Evolutionary conservation across 2,888 invertebrate species (phyloP).

Genomic region (Agonopterix heracliana): DNA sequence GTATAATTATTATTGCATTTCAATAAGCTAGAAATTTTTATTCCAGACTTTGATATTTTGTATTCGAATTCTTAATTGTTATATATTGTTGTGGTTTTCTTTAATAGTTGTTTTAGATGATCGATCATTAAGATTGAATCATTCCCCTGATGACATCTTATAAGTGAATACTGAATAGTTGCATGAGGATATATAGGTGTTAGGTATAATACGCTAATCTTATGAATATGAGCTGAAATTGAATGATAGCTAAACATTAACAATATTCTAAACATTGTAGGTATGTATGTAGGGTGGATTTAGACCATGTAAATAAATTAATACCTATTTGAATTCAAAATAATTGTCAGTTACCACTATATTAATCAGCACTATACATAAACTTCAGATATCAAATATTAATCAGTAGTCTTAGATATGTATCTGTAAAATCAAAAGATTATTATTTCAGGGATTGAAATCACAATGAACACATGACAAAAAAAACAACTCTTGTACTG

Average conservation of each 20-base stretch:
- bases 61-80: too few relatives aligned
- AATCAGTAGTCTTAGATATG: not conserved
- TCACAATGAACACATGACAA: too few relatives aligned
- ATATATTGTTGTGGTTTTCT: too few relatives aligned
- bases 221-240: constrained; percentile 71
- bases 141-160: too few relatives aligned
- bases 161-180: too few relatives aligned
- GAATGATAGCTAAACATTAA: constrained; percentile 22
- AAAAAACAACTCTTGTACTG: too few relatives aligned
- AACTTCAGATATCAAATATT: too few relatives aligned
- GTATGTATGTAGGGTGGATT: constrained; percentile 13
- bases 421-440: not conserved
- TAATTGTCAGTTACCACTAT: not conserved
- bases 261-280: not conserved
- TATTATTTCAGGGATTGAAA: too few relatives aligned
- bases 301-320: constrained; percentile 1
- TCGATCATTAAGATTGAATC: too few relatives aligned
- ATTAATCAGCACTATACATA: too few relatives aligned
- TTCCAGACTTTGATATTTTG: too few relatives aligned
- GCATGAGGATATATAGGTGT: constrained; percentile 17
- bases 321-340: not conserved
- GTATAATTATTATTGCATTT: not conserved
- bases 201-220: constrained; percentile 60
- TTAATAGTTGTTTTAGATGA: too few relatives aligned
- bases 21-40: not conserved